Conservation (phyloP, 2,113 vertebrate genomes). For the Hiodon tergisus region DNA sequence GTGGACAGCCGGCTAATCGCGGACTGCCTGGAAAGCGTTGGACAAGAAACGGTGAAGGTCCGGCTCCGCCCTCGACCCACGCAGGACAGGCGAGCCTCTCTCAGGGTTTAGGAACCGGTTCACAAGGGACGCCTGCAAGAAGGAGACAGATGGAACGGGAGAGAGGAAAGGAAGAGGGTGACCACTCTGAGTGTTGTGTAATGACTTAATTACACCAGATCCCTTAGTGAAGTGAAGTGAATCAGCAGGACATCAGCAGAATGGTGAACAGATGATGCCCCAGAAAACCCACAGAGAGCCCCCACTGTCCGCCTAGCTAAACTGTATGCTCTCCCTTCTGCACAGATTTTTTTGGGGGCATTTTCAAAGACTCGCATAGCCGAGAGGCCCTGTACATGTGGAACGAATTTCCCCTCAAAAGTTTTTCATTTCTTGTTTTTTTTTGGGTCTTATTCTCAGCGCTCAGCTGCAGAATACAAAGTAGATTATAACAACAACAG, state of each 20-base stretch:
- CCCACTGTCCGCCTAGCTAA: conserved; percentile 24
- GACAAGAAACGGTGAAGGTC: conserved; percentile 66
- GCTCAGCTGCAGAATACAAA: conserved; percentile 11
- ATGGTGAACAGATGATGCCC: neutral
- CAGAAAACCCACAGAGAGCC: neutral
- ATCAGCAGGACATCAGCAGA: neutral
- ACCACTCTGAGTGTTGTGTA: conserved; percentile 36
- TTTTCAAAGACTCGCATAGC: conserved; percentile 18
- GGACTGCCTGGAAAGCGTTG: conserved; percentile 59
- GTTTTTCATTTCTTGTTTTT: conserved; percentile 23
- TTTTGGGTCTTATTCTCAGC: conserved; percentile 6
- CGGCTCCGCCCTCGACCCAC: conserved; percentile 42
- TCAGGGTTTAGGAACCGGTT: conserved; percentile 45
- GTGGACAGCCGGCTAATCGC: conserved; percentile 40
- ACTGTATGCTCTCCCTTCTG: conserved; percentile 24
- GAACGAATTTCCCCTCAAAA: conserved; percentile 38
- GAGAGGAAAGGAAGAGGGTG: neutral
- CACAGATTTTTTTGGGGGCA: neutral
- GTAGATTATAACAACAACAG: conserved; percentile 22
- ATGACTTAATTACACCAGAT: conserved; percentile 52
- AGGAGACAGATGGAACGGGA: neutral
- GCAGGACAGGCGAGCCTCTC: conserved; percentile 48
- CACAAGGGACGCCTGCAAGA: neutral
- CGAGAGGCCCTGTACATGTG: conserved; percentile 31
- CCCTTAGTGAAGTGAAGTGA: conserved; percentile 3